phyloP scores from a whole-genome alignment of 2,797 vertebrate genomes.

The Cheracebus regulus region DNA sequence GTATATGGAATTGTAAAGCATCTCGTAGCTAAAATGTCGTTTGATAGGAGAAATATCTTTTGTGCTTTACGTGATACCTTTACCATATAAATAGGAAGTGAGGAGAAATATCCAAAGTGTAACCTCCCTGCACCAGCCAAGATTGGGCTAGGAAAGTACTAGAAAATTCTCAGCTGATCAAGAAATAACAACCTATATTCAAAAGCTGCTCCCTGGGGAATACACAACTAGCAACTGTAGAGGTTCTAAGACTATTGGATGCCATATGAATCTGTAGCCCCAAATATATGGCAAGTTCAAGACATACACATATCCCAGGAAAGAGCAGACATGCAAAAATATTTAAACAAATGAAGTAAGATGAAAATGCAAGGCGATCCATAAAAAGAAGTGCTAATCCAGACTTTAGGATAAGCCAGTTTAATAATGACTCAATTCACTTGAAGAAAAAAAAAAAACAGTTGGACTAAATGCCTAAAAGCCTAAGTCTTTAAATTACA shows the following conservation, averaged over 20 bases:
- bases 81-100: not conserved
- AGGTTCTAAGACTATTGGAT: not conserved
- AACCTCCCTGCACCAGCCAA: not conserved
- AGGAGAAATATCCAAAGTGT: not conserved
- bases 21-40: not conserved
- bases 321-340: not conserved
- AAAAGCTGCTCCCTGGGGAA: not conserved
- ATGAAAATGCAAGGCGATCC: not conserved
- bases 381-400: not conserved
- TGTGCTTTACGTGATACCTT: not conserved
- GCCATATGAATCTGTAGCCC: not conserved
- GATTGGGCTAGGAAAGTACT: not conserved
- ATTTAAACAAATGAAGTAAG: not conserved
- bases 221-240: not conserved
- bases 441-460: not conserved
- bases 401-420: not conserved
- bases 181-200: not conserved
- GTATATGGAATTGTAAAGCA: not conserved
- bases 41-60: not conserved
- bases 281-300: not conserved
- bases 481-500: not conserved
- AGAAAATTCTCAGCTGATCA: slow-evolving; percentile 10
- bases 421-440: not conserved
- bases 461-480: not conserved
- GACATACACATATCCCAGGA: not conserved